phyloP scores from a whole-genome alignment of 2,113 vertebrate species.

The Prunella himalayana region DNA sequence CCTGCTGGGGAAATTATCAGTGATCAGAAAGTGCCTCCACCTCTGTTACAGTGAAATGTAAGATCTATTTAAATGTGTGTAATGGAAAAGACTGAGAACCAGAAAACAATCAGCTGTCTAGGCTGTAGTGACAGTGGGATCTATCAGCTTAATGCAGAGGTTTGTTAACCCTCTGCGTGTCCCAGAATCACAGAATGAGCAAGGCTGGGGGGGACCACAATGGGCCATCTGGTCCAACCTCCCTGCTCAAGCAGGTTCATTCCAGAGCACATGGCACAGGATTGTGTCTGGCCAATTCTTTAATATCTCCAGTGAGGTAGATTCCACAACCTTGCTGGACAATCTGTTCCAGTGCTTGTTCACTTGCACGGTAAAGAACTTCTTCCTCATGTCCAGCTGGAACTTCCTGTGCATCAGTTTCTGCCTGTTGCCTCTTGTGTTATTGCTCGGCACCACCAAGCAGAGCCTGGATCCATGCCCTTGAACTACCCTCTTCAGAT shows the following conservation, averaged over 20 bases:
- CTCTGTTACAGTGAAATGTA: neutral
- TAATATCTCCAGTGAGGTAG: no score
- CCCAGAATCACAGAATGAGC: neutral
- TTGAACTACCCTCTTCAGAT: neutral
- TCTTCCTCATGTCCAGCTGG: neutral
- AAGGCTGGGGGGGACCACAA: neutral
- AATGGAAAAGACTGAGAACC: neutral
- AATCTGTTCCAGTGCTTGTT: neutral
- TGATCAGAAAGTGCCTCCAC: neutral
- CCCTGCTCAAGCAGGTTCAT: neutral
- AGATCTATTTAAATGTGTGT: neutral
- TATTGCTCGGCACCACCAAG: accelerated
- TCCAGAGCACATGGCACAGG: neutral
- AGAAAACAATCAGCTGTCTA: neutral
- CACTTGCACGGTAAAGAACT: neutral
- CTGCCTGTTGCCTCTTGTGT: neutral
- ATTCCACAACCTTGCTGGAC: neutral
- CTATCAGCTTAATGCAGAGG: neutral
- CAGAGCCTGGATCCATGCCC: neutral
- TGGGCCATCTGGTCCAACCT: neutral
- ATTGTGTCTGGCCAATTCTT: neutral
- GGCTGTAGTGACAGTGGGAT: neutral
- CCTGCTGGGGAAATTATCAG: neutral
- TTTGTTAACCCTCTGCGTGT: neutral
- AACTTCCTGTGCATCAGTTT: neutral